Conservation (phyloP, 2,797 vertebrate genomes). For the Phataginus tetradactyla region DNA sequence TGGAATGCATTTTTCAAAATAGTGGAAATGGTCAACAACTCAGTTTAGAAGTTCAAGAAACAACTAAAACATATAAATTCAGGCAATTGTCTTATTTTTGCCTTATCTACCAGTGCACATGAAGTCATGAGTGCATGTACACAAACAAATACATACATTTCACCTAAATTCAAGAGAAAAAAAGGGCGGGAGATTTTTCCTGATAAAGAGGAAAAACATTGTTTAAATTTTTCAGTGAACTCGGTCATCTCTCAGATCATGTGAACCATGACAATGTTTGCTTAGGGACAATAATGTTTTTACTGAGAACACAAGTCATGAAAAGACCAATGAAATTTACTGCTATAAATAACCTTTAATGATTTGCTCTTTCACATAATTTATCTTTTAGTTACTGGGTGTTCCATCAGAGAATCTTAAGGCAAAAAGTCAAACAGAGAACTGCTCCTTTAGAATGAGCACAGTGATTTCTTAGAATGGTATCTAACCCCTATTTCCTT, state of each 20-base stretch:
- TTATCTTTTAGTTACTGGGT: background rate
- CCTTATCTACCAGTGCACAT: background rate
- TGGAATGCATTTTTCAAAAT: conserved; percentile 56
- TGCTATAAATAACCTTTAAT: conserved; percentile 14
- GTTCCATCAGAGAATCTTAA: background rate
- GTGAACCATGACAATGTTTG: conserved; percentile 27
- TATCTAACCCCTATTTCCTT: background rate
- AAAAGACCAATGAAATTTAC: background rate
- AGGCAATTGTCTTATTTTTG: background rate
- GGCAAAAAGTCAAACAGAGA: background rate
- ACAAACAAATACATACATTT: background rate
- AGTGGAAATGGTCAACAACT: conserved; percentile 56
- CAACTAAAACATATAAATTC: background rate
- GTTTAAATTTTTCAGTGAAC: background rate
- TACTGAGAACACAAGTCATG: background rate
- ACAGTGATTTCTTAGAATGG: background rate
- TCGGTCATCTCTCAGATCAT: background rate
- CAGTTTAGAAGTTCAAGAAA: background rate
- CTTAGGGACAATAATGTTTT: conserved; percentile 31
- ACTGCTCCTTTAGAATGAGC: background rate
- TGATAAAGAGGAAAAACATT: background rate
- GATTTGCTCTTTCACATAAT: background rate
- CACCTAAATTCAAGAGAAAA: background rate
- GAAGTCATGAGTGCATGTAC: background rate
- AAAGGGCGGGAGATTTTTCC: background rate